Evolutionary conservation across 2,113 vertebrate genomes (phyloP).

Genomic region (Cyanocitta stelleri): DNA sequence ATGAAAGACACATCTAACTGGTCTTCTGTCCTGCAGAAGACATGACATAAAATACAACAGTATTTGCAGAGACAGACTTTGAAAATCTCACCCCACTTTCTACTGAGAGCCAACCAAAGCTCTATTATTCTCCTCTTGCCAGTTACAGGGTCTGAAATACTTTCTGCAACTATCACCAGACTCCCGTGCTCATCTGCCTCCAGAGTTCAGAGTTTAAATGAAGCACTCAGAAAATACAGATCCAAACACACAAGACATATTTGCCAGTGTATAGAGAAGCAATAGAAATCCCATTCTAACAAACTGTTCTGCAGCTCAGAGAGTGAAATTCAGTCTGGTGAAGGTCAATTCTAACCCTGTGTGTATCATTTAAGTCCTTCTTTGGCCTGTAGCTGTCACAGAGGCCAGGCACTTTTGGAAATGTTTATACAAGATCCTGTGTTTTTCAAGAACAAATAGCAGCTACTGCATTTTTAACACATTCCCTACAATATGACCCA

Average conservation of each 20-base stretch:
- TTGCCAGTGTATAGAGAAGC: neutral
- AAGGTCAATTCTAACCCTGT: neutral
- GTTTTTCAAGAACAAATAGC: neutral
- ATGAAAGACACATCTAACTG: neutral
- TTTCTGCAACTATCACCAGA: neutral
- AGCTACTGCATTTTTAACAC: neutral
- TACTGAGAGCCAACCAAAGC: neutral
- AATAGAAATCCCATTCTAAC: neutral
- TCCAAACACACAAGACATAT: neutral
- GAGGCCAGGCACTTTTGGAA: rapidly evolving
- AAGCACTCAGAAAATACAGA: neutral
- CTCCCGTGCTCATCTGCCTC: neutral
- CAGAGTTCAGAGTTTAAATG: neutral
- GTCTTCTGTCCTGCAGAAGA: neutral
- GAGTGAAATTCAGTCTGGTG: neutral
- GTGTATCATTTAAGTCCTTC: neutral
- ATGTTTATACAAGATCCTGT: neutral
- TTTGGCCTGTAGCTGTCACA: neutral
- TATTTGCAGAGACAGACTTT: neutral
- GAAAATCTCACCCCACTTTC: neutral
- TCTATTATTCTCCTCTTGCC: neutral
- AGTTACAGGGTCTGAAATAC: neutral
- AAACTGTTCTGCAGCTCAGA: neutral
- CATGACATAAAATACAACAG: neutral
- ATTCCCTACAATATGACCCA: neutral